A percentile compares a stretch with the other conserved stretches of the same genome.
Conservation (phyloP, 2,888 invertebrate species). For the Punctoribates punctum region DNA sequence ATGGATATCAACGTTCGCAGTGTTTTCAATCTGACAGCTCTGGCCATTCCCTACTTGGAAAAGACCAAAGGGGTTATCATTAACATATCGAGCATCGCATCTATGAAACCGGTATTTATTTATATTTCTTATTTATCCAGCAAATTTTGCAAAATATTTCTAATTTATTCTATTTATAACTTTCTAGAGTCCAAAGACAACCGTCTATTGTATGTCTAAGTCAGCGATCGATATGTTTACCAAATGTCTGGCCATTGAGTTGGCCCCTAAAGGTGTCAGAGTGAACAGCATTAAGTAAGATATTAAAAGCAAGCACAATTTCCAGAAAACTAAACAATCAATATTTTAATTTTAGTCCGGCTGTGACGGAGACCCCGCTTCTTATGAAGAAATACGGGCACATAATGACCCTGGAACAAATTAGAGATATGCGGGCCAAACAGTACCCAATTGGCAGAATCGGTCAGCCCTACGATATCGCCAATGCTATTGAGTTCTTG, state of each 20-base stretch:
- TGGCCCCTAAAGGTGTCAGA: neutral
- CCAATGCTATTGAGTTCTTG: neutral
- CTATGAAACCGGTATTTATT: neutral
- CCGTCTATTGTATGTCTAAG: neutral
- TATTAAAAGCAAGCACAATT: neutral
- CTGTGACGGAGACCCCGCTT: neutral
- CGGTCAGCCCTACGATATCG: neutral
- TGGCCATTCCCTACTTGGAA: neutral
- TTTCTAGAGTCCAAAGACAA: neutral
- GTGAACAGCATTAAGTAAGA: constrained; percentile 5
- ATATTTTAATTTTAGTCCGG: neutral
- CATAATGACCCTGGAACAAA: neutral
- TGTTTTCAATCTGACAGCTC: neutral
- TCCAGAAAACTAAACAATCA: too few relatives aligned
- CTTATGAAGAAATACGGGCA: neutral
- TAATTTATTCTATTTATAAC: neutral
- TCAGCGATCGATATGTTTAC: neutral
- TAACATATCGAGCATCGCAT: neutral
- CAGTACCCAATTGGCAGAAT: constrained; percentile 2
- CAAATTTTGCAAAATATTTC: too few relatives aligned
- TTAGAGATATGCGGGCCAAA: neutral
- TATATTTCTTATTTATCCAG: neutral
- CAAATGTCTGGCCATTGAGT: neutral
- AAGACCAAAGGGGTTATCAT: constrained; percentile 2
- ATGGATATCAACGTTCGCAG: neutral